A percentile compares a stretch with the other conserved stretches of the same genome.
phyloP scores from a whole-genome alignment of 2,113 vertebrate genomes.

The Naja naja region DNA sequence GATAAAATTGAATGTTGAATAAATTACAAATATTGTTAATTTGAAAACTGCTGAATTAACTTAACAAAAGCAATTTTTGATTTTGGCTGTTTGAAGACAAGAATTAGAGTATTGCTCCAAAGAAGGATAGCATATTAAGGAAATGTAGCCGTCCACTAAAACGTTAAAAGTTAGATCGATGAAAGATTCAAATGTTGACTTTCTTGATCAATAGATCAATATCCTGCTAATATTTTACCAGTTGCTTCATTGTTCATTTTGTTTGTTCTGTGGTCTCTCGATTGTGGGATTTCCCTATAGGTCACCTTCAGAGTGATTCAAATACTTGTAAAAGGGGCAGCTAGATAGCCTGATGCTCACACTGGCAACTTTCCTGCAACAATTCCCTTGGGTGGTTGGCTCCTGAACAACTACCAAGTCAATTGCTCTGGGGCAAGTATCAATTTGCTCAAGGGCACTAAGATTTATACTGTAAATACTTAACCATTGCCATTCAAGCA shows the following conservation, averaged over 20 bases:
- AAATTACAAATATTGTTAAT: background rate
- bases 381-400: background rate
- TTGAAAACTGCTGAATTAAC: background rate
- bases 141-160: background rate
- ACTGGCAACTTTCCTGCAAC: background rate
- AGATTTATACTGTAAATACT: conserved; percentile 14
- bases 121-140: background rate
- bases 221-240: background rate
- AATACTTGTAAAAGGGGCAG: background rate
- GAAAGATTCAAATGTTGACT: background rate
- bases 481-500: conserved; percentile 5
- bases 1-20: conserved; percentile 27
- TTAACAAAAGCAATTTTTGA: background rate
- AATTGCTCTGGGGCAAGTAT: conserved; percentile 11
- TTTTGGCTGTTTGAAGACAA: background rate
- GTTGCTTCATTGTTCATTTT: background rate
- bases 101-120: background rate
- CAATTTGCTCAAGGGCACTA: conserved; percentile 24
- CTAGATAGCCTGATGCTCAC: background rate
- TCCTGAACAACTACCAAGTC: conserved; percentile 15
- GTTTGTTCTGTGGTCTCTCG: background rate
- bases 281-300: background rate
- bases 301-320: background rate
- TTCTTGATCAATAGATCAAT: background rate
- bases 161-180: background rate